Base-by-base conservation (phyloP, 2,888 invertebrate genomes). In the Arctia plantaginis region DNA sequence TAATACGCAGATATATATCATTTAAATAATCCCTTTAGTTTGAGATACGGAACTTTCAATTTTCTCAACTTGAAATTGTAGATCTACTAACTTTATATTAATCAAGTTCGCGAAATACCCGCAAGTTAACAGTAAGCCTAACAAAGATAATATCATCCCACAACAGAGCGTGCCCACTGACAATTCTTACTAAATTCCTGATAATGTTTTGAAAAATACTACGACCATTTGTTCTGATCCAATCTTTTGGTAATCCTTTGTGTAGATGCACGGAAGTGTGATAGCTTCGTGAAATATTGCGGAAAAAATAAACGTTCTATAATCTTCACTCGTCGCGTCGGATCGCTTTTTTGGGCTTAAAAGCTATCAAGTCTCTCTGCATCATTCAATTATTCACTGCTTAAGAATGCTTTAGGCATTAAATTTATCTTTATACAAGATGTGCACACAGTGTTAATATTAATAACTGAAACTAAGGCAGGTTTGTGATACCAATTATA, bases 161-260 rank as follows among this genome's bases (percentile, higher is more conserved):
- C 72, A 82, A 71, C 74, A 74, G 64, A 39, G 84, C 82, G 82
- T 82, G 82, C 73, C 65, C 59, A 71, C 74, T 71, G 74, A 75
- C 84, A 68, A 66, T 76, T 66, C 23, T n/a, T 27, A 62, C 44
- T 71, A 77, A 76, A 72, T 76, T 70, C 72, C 69, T 77, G 84
- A 83, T 81, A 81, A 75, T 66, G 68, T 75, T 76, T 70, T 75
- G 39, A 82, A 84, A 84, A 80, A 80, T 77, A 82, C 75, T 30
- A 33, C 69, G 62, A 71, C 77, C 84, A 82, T 82, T 82, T 77
- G 64, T 82, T 75, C 77, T 69, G 84, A 47, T 75, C 66, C 73
- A 76, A 84, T 82, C 84, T 51, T 33, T 51, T 35, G 51, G 20
- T 33, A 51, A 68, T 51, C 44, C 47, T 18, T 67, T 67, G 12